Evolutionary conservation across 2,113 vertebrate genomes (phyloP).

Genomic region (Dasypus novemcinctus): DNA sequence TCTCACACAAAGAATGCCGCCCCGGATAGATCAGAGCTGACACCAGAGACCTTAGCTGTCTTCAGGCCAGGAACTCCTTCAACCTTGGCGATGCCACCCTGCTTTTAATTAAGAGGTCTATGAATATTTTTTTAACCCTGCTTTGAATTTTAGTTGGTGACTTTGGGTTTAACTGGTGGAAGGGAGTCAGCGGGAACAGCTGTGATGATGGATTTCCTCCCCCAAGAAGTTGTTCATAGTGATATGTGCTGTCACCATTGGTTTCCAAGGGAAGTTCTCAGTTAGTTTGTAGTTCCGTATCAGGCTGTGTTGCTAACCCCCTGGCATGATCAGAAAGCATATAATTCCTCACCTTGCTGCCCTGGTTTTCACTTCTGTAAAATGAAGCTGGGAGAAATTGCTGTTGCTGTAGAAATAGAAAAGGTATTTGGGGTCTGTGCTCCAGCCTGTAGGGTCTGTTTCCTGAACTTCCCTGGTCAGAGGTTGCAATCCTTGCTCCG

Average conservation of each 20-base stretch:
- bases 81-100: background rate
- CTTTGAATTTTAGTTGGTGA: background rate
- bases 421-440: background rate
- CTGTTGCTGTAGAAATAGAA: background rate
- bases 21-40: background rate
- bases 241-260: accelerated
- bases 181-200: background rate
- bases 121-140: background rate
- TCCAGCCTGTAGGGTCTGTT: background rate
- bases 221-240: no score
- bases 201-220: background rate
- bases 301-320: background rate
- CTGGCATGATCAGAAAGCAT: background rate
- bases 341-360: background rate
- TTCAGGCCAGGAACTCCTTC: background rate
- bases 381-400: background rate
- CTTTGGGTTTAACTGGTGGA: background rate
- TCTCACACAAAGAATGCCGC: background rate
- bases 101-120: background rate
- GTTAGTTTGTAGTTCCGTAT: background rate
- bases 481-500: background rate
- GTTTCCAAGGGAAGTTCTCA: background rate
- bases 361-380: background rate
- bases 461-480: background rate
- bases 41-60: background rate